Base-by-base conservation (phyloP, 2,797 vertebrate species). In the Pantherophis vulpinus region DNA sequence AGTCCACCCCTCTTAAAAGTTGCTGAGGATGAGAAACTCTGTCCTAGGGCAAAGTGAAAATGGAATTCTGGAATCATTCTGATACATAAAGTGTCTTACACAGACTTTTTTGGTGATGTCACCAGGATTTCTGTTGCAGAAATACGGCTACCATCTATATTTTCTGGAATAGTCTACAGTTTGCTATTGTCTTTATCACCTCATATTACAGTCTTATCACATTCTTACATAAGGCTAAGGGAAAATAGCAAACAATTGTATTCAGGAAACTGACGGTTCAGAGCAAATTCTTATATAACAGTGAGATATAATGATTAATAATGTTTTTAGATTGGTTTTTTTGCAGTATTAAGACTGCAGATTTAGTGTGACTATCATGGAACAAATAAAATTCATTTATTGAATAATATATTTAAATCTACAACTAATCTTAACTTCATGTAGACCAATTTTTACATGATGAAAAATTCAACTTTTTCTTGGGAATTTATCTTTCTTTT, bases 41-140 rank as follows among this genome's bases (percentile, higher is more conserved):
- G 66, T 10, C 88, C 66, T 94, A 94, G 90, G 56, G 70, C 58
- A 94, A 94, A 96, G 95, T 92, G 93, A 95, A 93, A 3, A 37
- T 94, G 95, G 92, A 96, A 95, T 93, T 94, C 63, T 0, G 54
- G 94, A 93, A 95, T 58, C 0, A 0, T 0, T 1, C 27, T 63
- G 90, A 92, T 29, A 86, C 87, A 58, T 93, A 95, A 91, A 89
- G 95, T 93, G 88, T 10, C 88, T 91, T 94, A 74, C 0, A 0
- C 25, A 93, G 94, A 95, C 92, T 95, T 96, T 95, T 96, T 91
- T 93, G 95, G 93, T 91, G 93, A 96, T 83, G 95, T 95, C 94
- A 95, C 90, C 70, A 94, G 91, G 91, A 96, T 95, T 95, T 89
- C 55, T 60, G 54, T 86, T 91, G 87, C 1, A 27, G 90, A 92